phyloP scores from a whole-genome alignment of 2,797 vertebrate species.

The Crocodylus rhombifer region DNA sequence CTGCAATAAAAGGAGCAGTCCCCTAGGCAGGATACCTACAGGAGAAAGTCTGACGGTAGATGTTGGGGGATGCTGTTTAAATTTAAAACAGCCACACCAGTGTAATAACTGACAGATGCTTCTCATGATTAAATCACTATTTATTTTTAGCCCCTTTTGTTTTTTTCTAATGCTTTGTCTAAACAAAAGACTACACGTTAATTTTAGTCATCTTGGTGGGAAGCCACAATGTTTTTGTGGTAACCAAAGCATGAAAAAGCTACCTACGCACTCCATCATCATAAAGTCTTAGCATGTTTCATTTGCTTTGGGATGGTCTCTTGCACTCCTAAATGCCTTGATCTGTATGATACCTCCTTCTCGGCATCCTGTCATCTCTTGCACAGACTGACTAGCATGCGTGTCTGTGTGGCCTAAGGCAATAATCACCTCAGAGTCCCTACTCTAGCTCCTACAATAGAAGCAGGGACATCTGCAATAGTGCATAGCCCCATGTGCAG shows the following conservation, averaged over 20 bases:
- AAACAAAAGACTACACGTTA: conserved; percentile 70
- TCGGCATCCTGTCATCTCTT: background rate
- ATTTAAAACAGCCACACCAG: conserved; percentile 79
- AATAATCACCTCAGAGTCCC: no score
- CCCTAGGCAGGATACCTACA: conserved; percentile 71
- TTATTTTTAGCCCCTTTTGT: conserved; percentile 69
- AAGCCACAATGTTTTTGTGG: conserved; percentile 25
- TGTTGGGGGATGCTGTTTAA: conserved; percentile 75
- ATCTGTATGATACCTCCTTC: background rate
- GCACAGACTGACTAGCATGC: background rate
- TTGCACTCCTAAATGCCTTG: background rate
- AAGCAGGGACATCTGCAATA: no score
- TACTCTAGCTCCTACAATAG: no score
- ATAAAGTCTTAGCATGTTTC: background rate
- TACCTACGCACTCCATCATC: background rate
- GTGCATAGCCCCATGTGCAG: no score
- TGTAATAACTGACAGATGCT: conserved; percentile 78
- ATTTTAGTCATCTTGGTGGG: conserved; percentile 24
- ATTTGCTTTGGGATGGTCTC: conserved; percentile 3
- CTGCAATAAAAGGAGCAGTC: conserved; percentile 74
- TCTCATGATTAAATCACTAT: conserved; percentile 75
- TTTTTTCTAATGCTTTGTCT: conserved; percentile 54
- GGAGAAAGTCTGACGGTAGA: conserved; percentile 75
- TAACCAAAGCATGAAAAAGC: conserved; percentile 44
- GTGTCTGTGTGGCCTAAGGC: no score